phyloP scores from a whole-genome alignment of 1,140 invertebrate genomes.

The Cecropterus lyciades region DNA sequence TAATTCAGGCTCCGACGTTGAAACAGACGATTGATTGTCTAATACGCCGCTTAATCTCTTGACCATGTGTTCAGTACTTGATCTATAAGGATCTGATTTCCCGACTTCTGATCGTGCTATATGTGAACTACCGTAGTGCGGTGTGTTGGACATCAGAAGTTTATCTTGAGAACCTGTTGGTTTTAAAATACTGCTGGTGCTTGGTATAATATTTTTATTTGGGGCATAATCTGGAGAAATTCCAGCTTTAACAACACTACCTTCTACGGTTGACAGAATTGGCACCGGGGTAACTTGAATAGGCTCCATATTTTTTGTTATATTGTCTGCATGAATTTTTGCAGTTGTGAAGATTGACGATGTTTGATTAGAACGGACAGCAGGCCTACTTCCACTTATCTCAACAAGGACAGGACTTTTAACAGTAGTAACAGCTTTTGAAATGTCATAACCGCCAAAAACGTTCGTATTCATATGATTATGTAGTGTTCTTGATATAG shows the following conservation, averaged over 20 bases:
- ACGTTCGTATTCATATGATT: conserved; percentile 73
- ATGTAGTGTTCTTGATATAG: conserved; percentile 42
- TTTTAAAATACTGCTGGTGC: conserved; percentile 9
- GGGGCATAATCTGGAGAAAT: conserved; percentile 2
- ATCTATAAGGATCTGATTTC: not conserved
- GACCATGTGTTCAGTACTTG: conserved; percentile 5
- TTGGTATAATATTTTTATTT: not conserved
- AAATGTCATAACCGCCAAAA: conserved; percentile 47
- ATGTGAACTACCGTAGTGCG: not conserved
- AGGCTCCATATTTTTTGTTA: conserved; percentile 67
- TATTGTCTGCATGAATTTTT: conserved; percentile 72
- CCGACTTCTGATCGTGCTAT: not conserved
- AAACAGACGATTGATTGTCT: not conserved
- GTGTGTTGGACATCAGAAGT: not conserved
- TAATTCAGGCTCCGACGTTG: conserved; percentile 7
- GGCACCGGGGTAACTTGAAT: conserved; percentile 67
- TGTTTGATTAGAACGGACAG: conserved; percentile 47
- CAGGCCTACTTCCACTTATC: conserved; percentile 56
- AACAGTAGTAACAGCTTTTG: conserved; percentile 41
- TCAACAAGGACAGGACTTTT: conserved; percentile 68
- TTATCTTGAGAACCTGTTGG: not conserved
- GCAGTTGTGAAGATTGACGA: conserved; percentile 78
- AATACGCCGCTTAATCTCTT: not conserved
- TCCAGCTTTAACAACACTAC: conserved; percentile 42
- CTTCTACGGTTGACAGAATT: conserved; percentile 73